A percentile compares a stretch with the other conserved stretches of the same genome.
phyloP scores from a whole-genome alignment of 2,888 invertebrate species.

The Drosophila cognata region DNA sequence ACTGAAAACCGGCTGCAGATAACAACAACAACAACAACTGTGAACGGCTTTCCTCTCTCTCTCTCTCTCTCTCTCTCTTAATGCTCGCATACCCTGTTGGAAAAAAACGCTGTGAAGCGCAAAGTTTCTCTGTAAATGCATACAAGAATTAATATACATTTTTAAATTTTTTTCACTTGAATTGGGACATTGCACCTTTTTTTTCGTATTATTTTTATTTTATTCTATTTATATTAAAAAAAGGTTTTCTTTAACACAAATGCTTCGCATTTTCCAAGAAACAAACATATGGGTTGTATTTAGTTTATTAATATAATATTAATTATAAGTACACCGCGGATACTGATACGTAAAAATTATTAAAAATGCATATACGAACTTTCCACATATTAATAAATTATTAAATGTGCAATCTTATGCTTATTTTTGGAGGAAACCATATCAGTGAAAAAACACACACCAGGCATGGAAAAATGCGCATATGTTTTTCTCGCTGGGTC shows the following conservation, averaged over 20 bases:
- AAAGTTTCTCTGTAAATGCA: neutral
- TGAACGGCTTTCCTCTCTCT: conserved; percentile 54
- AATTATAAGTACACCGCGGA: neutral
- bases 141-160: neutral
- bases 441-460: neutral
- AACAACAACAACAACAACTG: conserved; percentile 71
- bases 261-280: neutral
- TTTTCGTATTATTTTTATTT: neutral
- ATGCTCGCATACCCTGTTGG: conserved; percentile 45
- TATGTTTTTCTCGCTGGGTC: conserved; percentile 51
- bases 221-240: neutral
- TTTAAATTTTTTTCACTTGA: neutral
- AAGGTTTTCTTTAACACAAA: neutral
- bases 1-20: conserved; percentile 76
- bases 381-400: neutral
- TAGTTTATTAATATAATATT: neutral
- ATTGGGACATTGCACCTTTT: neutral
- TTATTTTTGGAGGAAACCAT: neutral
- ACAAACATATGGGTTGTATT: neutral
- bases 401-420: too few relatives aligned
- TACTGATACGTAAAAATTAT: neutral
- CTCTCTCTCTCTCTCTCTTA: conserved; percentile 2
- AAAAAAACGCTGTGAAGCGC: conserved; percentile 12
- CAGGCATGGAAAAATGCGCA: conserved; percentile 23
- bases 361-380: neutral